phyloP scores from a whole-genome alignment of 2,888 invertebrate genomes.

The Sesamia inferens region DNA sequence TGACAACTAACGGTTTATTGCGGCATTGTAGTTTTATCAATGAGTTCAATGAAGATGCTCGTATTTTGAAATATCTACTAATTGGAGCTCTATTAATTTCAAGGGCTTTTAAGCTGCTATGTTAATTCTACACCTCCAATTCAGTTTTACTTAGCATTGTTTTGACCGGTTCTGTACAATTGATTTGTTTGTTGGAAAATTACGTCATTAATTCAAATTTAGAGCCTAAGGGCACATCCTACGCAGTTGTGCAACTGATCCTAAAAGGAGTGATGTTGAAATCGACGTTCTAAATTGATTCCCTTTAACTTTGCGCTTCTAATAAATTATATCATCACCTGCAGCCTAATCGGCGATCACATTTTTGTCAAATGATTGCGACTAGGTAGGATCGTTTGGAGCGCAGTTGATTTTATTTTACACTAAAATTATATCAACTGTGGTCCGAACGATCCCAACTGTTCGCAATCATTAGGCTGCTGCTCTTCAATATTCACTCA shows the following conservation, averaged over 20 bases:
- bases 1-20: conserved; percentile 78
- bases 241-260: conserved; percentile 37
- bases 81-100: conserved; percentile 49
- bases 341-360: no score
- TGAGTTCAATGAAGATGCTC: conserved; percentile 63
- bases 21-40: conserved; percentile 66
- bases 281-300: conserved; percentile 21
- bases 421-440: no score
- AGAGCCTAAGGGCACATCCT: conserved; percentile 46
- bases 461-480: no score
- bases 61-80: conserved; percentile 53
- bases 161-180: conserved; percentile 29
- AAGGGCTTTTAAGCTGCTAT: conserved; percentile 45
- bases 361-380: no score
- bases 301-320: background rate
- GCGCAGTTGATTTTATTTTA: no score
- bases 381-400: no score
- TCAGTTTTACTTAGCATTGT: conserved; percentile 45
- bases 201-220: conserved; percentile 38
- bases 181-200: conserved; percentile 35
- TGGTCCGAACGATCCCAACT: no score
- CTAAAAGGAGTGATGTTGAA: conserved; percentile 31
- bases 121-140: conserved; percentile 45
- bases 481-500: no score
- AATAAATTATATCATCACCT: conserved; percentile 1